Evolutionary conservation across 2,797 vertebrate species (phyloP).

Genomic region (Rhynchonycteris naso): DNA sequence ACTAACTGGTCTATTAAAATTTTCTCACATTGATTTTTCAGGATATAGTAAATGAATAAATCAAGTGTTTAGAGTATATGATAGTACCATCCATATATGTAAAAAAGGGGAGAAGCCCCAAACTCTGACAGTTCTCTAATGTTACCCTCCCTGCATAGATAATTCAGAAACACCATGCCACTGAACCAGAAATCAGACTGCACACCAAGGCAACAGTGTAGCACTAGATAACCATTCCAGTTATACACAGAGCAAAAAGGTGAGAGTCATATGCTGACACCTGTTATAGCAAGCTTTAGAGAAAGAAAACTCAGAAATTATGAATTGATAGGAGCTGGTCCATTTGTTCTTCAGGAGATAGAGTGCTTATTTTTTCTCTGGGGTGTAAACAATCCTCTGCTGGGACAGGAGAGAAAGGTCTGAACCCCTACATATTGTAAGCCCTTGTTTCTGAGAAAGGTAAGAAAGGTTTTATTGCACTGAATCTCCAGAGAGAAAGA

Average conservation of each 20-base stretch:
- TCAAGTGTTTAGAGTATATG: neutral
- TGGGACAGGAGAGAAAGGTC: neutral
- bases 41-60: neutral
- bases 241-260: neutral
- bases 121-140: neutral
- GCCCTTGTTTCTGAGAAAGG: neutral
- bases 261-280: neutral
- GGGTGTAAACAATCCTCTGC: neutral
- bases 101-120: neutral
- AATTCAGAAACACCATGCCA: neutral
- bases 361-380: conserved; percentile 28
- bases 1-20: neutral
- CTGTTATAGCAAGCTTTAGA: neutral
- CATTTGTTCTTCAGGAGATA: neutral
- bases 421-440: neutral
- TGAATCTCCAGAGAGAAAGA: neutral
- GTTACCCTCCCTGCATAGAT: neutral
- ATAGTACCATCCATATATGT: neutral
- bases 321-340: neutral
- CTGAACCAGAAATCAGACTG: neutral
- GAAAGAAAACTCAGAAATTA: neutral
- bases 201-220: neutral
- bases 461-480: neutral
- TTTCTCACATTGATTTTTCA: neutral
- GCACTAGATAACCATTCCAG: neutral